Percentiles rank a stretch among this genome's conserved stretches.
Conservation (phyloP, 2,113 vertebrate genomes). For the Saguinus imperator region DNA sequence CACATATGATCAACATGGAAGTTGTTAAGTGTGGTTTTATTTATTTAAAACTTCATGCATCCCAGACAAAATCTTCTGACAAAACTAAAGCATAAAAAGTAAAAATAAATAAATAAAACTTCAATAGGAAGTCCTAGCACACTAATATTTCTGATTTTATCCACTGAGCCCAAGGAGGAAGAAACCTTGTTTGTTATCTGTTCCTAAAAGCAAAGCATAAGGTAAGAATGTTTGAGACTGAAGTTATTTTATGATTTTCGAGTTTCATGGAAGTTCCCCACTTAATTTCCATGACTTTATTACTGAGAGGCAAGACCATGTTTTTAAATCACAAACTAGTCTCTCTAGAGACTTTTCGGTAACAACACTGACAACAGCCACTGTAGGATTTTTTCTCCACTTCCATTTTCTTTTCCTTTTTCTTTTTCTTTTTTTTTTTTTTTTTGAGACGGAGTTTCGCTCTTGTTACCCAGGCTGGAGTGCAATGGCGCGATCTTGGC, state of each 20-base stretch:
- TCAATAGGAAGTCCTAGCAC: background rate
- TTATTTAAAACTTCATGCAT: constrained; percentile 31
- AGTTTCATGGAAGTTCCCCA: background rate
- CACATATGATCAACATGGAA: background rate
- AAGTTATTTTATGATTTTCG: constrained; percentile 30
- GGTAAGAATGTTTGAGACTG: background rate
- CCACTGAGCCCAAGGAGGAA: constrained; percentile 38
- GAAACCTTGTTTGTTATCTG: background rate
- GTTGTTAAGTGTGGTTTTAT: constrained; percentile 50
- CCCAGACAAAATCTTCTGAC: background rate
- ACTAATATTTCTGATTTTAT: constrained; percentile 19
- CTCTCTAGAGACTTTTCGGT: constrained; percentile 2
- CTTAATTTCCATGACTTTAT: constrained; percentile 51
- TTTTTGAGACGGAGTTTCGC: no score
- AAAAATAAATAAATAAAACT: constrained; percentile 2
- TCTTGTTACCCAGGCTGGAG: no score
- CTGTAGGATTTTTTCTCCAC: background rate
- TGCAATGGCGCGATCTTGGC: no score
- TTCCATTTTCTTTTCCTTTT: no score
- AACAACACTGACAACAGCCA: background rate
- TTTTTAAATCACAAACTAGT: constrained; percentile 21
- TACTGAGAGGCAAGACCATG: constrained; percentile 30
- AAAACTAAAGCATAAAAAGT: no score
- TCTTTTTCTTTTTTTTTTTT: no score
- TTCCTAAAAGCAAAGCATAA: constrained; percentile 37